Base-by-base conservation (phyloP, 2,888 invertebrate species). In the Chloroclysta siterata region DNA sequence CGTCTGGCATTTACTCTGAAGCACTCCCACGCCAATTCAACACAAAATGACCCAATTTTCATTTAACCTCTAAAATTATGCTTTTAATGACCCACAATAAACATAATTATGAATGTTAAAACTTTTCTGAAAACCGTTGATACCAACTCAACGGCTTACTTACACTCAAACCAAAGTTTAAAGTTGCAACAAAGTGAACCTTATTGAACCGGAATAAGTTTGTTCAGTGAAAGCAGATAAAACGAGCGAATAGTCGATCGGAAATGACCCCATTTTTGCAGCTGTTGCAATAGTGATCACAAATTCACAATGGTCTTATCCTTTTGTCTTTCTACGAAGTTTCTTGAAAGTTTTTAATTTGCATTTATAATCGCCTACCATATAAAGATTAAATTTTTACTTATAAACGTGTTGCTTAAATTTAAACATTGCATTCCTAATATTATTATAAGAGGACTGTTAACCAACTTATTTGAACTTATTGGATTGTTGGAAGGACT, bases 251-350 rank as follows among this genome's bases (percentile, higher is more conserved):
- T 14, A 33, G 10, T 13, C 11, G 39, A 13, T 80, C 82, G 81
- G 82, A 83, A 80, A 70, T 81, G 83, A 80, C 83, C 83, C 80
- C 82, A 83, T 83, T 83, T 48, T 53, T 48, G 58, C 53, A 42
- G 36, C 80, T 72, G 72, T 78, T 79, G 74, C 75, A 77, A 75
- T 80, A 80, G 73, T 72, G 76, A 76, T 76, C 75, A 73, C 77
- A 75, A 74, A 14, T 33, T 42, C 39, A 33, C 46, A 17, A 46
- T 46, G 10, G 17, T 46, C 8, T 46, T 46, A 17, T 46, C 11
- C 17, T 17, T 8, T 7, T 10, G 44, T 44, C 44, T 42, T 14
- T n/a, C 47, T 53, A 33, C 33, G 33, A 33, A 33, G 33, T 33
- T 33, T 8, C 8, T 33, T 8, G 33, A 33, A 33, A 33, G 33